These are phyloP conservation scores for Martes martes DNA, from an alignment of 2,113 vertebrate genomes.

Conservation along the genomic window DNA sequence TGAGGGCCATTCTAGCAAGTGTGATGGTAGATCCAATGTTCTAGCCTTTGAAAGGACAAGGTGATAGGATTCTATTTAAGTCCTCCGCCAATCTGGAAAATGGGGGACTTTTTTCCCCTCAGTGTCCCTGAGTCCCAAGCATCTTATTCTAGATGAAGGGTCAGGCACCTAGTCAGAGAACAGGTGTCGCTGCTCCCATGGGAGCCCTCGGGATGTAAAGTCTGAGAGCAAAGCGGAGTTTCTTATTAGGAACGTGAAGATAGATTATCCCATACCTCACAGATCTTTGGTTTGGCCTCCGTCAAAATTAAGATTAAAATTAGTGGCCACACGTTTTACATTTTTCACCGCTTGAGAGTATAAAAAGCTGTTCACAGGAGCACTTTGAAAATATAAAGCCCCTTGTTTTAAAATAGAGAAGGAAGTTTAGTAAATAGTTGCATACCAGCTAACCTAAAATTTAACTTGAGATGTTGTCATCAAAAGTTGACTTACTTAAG, in stretches of 20 bases:
- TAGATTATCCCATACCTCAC: no score
- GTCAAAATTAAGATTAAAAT: not conserved
- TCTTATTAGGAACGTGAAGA: rapidly evolving
- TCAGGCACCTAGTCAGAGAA: not conserved
- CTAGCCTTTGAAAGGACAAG: not conserved
- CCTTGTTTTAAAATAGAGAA: not conserved
- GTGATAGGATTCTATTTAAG: not conserved
- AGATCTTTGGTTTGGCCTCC: not conserved
- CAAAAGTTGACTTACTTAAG: not conserved
- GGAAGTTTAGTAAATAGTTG: not conserved
- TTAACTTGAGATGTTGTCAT: not conserved
- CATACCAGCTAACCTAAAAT: not conserved
- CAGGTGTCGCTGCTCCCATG: not conserved
- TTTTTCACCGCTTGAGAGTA: not conserved
- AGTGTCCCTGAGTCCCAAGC: not conserved
- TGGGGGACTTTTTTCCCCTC: not conserved
- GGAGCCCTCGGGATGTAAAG: not conserved
- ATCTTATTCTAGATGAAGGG: not conserved
- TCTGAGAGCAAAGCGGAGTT: not conserved
- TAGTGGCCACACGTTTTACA: not conserved
- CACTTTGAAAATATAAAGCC: not conserved
- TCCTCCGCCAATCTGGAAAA: not conserved
- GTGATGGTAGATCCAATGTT: not conserved
- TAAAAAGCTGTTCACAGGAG: no score
- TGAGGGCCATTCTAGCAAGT: not conserved